Conservation (phyloP, 1,140 invertebrate species). For the Bombus difficillimus region DNA sequence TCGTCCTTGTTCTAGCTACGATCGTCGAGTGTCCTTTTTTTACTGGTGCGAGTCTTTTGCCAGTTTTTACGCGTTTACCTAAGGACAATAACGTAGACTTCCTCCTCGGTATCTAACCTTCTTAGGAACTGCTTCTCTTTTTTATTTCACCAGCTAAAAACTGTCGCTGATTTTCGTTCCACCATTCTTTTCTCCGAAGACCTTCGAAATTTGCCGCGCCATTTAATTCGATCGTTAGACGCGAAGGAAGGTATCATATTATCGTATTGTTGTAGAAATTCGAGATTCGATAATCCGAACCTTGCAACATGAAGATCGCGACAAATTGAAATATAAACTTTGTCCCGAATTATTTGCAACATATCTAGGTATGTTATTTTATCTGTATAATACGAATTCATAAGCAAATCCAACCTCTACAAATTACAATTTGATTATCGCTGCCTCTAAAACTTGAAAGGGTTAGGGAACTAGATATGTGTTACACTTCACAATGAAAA, state of each 20-base stretch:
- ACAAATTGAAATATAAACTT: background rate
- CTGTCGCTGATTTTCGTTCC: background rate
- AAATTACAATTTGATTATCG: background rate
- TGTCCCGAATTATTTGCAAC: background rate
- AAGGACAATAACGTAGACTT: constrained; percentile 67
- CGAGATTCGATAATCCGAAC: no score
- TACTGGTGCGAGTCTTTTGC: constrained; percentile 18
- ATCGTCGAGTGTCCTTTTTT: constrained; percentile 34
- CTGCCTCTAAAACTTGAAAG: no score
- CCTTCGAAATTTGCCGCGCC: constrained; percentile 14
- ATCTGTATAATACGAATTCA: background rate
- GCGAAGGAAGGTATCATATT: background rate
- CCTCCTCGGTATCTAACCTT: constrained; percentile 56
- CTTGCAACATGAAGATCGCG: background rate
- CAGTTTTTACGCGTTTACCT: constrained; percentile 56
- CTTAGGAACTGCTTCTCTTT: constrained; percentile 2
- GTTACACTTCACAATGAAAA: no score
- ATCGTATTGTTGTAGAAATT: background rate
- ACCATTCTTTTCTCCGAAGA: no score
- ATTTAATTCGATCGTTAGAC: background rate
- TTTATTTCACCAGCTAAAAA: background rate
- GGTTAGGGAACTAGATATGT: no score
- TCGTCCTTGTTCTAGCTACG: constrained; percentile 66
- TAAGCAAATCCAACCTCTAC: background rate
- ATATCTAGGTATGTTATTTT: background rate